Percentiles rank a stretch among this genome's conserved stretches.
Evolutionary conservation across 2,113 vertebrate genomes (phyloP).

Genomic region (Alethe castanea): DNA sequence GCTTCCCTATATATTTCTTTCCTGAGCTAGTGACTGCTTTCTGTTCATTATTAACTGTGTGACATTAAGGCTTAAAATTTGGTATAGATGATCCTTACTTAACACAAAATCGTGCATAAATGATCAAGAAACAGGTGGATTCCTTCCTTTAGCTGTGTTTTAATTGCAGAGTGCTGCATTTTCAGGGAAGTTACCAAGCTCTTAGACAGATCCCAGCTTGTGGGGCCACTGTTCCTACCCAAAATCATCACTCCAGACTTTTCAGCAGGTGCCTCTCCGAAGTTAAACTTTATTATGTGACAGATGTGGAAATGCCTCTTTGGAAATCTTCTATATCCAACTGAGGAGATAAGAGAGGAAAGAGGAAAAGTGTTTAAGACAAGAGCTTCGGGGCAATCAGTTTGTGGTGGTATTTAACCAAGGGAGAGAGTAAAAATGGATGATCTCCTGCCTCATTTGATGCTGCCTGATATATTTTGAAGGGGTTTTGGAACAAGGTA

Average conservation of each 20-base stretch:
- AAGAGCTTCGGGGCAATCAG: neutral
- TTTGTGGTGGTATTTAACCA: neutral
- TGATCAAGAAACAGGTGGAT: neutral
- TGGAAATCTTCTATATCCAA: neutral
- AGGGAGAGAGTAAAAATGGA: neutral
- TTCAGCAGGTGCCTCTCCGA: neutral
- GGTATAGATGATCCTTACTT: constrained; percentile 3
- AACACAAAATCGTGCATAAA: neutral
- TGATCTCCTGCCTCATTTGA: neutral
- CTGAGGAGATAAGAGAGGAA: neutral
- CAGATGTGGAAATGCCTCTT: neutral
- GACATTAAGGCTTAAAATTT: neutral
- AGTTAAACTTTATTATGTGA: neutral
- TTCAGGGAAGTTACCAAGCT: neutral
- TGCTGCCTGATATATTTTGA: neutral
- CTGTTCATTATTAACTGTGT: neutral
- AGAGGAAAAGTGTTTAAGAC: neutral
- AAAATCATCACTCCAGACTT: neutral
- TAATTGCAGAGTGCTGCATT: neutral
- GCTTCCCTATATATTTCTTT: constrained; percentile 10
- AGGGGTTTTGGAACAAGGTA: neutral
- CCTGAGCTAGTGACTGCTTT: neutral
- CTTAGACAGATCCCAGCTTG: neutral
- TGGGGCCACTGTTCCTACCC: neutral
- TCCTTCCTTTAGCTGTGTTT: neutral